phyloP scores from a whole-genome alignment of 2,113 vertebrate species.

The Corythornis madagascariensis region DNA sequence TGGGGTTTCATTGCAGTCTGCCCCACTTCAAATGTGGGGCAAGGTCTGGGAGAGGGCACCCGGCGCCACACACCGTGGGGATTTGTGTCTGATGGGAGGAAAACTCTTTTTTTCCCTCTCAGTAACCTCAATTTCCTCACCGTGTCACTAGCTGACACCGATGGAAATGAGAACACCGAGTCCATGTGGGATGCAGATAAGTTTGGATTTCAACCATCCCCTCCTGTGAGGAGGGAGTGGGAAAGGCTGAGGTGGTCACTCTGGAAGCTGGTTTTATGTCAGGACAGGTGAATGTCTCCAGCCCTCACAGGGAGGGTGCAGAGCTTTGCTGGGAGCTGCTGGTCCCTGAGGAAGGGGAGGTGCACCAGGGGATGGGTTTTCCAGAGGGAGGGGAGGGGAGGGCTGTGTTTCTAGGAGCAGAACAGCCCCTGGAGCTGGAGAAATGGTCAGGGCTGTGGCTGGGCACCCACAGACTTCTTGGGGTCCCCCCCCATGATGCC shows the following conservation, averaged over 20 bases:
- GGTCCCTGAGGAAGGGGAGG: not conserved
- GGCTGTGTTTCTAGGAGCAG: not conserved
- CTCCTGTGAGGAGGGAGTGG: not conserved
- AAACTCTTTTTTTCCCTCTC: not conserved
- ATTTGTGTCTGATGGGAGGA: not conserved
- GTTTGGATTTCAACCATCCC: not conserved
- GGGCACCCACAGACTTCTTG: not conserved
- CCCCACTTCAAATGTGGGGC: slow-evolving; percentile 59
- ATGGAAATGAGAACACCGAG: slow-evolving; percentile 20
- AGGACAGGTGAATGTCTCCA: not conserved
- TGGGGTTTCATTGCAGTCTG: not conserved
- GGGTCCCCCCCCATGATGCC: not conserved
- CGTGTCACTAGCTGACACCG: slow-evolving; percentile 28
- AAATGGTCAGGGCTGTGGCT: not conserved
- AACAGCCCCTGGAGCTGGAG: not conserved
- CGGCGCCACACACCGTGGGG: not conserved
- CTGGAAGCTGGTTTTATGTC: not conserved
- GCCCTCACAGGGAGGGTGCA: not conserved
- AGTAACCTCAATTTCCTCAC: slow-evolving; percentile 39
- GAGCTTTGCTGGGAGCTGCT: not conserved
- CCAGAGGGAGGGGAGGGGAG: not conserved
- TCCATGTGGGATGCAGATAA: not conserved
- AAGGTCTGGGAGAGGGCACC: slow-evolving; percentile 34
- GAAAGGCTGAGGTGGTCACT: not conserved
- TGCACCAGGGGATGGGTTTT: not conserved